Conservation (phyloP, 2,797 vertebrate genomes). For the Scleropages formosus region DNA sequence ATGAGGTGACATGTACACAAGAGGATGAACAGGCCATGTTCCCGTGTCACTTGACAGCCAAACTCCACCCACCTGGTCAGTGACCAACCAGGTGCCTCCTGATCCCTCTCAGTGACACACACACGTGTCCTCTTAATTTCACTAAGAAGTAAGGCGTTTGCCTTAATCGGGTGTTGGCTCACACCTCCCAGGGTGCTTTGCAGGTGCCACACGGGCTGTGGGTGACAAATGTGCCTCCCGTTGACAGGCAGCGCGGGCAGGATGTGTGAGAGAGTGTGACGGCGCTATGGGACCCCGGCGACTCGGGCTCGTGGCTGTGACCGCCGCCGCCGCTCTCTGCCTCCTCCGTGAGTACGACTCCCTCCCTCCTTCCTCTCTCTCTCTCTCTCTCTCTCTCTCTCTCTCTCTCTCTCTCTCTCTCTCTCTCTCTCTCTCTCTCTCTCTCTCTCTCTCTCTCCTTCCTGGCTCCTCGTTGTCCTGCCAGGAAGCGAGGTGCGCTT, state of each 20-base stretch:
- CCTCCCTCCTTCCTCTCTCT: not conserved
- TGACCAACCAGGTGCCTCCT: conserved; percentile 43
- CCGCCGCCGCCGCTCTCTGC: conserved; percentile 62
- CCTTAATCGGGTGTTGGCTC: not conserved
- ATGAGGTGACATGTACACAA: conserved; percentile 17
- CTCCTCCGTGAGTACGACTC: conserved; percentile 65
- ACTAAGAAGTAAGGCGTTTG: not conserved
- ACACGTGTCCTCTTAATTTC: not conserved
- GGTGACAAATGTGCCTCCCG: not conserved
- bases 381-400: not conserved
- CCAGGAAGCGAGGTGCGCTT: no score
- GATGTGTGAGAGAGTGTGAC: conserved; percentile 70
- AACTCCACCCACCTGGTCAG: conserved; percentile 47
- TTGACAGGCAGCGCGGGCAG: conserved; percentile 51
- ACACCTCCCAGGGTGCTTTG: not conserved
- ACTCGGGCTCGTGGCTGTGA: conserved; percentile 69
- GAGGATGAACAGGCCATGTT: conserved; percentile 4
- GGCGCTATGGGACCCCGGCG: conserved; percentile 74
- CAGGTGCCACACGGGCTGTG: not conserved
- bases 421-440: conserved; percentile 20
- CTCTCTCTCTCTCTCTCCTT: conserved; percentile 17
- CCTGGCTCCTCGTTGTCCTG: not conserved
- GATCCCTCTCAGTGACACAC: no score
- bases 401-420: not conserved
- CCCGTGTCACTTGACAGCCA: conserved; percentile 49